phyloP scores from a whole-genome alignment of 2,113 vertebrate species.

The Corythoichthys haematopterus region DNA sequence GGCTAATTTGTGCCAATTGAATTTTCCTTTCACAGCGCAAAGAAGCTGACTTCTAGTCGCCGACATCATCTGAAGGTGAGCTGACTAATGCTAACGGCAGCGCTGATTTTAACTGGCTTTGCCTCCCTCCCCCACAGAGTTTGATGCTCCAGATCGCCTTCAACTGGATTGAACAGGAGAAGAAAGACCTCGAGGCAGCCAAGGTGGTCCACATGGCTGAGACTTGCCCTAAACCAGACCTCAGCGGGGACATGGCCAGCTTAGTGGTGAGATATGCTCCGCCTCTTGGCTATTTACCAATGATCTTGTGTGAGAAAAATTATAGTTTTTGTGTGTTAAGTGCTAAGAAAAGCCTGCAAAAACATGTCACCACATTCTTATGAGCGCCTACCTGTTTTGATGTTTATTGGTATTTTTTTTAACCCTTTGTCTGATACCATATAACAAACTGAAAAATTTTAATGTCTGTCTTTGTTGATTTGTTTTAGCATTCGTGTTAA shows the following conservation, averaged over 20 bases:
- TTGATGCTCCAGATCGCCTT: slow-evolving; percentile 84
- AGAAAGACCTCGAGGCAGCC: slow-evolving; percentile 63
- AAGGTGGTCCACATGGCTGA: slow-evolving; percentile 78
- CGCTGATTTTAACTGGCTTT: not conserved
- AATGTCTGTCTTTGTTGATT: not conserved
- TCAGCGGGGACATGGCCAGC: slow-evolving; percentile 74
- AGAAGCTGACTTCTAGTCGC: slow-evolving; percentile 85
- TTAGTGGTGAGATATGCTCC: slow-evolving; percentile 72
- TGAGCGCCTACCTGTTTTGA: too few species aligned
- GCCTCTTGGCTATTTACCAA: not conserved
- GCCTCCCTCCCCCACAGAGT: slow-evolving; percentile 65
- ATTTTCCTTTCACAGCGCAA: slow-evolving; percentile 38
- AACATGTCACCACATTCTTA: too few species aligned
- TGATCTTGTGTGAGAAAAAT: not conserved
- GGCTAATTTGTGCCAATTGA: not conserved
- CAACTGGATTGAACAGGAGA: slow-evolving; percentile 76
- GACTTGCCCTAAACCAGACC: slow-evolving; percentile 69
- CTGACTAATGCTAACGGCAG: not conserved
- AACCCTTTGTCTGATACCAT: not conserved
- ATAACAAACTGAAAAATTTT: not conserved
- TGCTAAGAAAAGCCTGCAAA: not conserved
- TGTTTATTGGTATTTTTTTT: not conserved
- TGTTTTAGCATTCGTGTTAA: not conserved
- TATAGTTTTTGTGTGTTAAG: not conserved
- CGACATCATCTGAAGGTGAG: slow-evolving; percentile 90